Percentiles rank a stretch among this genome's conserved stretches.
These are phyloP conservation scores for Rotaria sp. DNA, from an alignment of 2,888 invertebrate species.

Conservation along the genomic window DNA sequence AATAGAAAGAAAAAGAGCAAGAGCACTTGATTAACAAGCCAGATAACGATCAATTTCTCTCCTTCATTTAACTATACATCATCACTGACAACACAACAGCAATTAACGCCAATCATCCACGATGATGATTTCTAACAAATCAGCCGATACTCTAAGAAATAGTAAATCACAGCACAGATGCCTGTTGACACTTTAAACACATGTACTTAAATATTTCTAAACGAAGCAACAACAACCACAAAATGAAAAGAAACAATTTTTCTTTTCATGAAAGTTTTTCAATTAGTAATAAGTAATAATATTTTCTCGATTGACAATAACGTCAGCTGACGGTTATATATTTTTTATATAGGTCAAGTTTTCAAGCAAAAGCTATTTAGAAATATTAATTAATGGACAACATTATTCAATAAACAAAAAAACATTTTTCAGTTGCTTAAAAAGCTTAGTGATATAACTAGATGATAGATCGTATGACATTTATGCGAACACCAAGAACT, in stretches of 20 bases:
- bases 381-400: too few species aligned
- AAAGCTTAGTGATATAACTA: too few species aligned
- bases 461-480: too few species aligned
- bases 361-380: too few species aligned
- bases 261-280: too few species aligned
- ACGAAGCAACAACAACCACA: background rate
- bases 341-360: too few species aligned
- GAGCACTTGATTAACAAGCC: conserved; percentile 21
- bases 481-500: too few species aligned
- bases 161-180: conserved; percentile 24
- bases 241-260: background rate
- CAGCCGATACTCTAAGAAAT: background rate
- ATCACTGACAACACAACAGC: conserved; percentile 14
- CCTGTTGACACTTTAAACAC: background rate
- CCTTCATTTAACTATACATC: conserved; percentile 5
- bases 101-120: conserved; percentile 1
- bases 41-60: conserved; percentile 19
- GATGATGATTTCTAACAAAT: background rate
- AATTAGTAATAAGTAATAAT: too few species aligned
- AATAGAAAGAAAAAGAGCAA: background rate
- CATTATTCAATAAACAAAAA: too few species aligned
- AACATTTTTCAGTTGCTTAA: too few species aligned
- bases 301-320: too few species aligned
- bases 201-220: background rate
- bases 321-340: too few species aligned